Conservation (phyloP, 2,113 vertebrate species). For the Maccullochella peelii region DNA sequence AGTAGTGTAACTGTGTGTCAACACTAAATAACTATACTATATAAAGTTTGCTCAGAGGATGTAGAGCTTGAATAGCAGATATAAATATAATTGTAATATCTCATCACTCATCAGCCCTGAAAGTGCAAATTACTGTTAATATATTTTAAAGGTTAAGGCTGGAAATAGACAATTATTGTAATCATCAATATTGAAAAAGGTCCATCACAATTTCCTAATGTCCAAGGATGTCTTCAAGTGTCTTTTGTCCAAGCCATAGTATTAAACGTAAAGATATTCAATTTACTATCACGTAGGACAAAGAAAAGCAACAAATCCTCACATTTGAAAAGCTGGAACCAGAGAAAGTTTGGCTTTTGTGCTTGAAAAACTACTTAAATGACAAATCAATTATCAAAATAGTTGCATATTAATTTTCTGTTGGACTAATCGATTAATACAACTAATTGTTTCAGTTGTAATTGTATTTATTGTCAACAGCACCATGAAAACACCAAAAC, state of each 20-base stretch:
- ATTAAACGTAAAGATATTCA: neutral
- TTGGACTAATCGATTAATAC: neutral
- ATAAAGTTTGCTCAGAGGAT: neutral
- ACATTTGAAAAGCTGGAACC: neutral
- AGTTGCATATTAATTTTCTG: neutral
- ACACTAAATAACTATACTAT: no score
- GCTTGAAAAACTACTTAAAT: neutral
- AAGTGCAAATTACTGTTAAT: neutral
- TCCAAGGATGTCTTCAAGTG: neutral
- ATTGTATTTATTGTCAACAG: neutral
- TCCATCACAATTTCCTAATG: neutral
- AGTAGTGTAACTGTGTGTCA: neutral
- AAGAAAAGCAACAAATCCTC: neutral
- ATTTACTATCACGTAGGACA: neutral
- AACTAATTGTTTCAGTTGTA: no score
- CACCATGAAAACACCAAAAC: neutral
- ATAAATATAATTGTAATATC: neutral
- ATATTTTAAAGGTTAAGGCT: neutral
- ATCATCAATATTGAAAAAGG: neutral
- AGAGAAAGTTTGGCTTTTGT: neutral
- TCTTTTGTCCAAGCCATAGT: neutral
- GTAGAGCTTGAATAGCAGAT: neutral
- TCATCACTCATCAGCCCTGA: neutral
- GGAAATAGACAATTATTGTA: neutral
- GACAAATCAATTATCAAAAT: neutral